Evolutionary conservation across 2,797 vertebrate genomes (phyloP).

Genomic region (Sebastes variabilis): DNA sequence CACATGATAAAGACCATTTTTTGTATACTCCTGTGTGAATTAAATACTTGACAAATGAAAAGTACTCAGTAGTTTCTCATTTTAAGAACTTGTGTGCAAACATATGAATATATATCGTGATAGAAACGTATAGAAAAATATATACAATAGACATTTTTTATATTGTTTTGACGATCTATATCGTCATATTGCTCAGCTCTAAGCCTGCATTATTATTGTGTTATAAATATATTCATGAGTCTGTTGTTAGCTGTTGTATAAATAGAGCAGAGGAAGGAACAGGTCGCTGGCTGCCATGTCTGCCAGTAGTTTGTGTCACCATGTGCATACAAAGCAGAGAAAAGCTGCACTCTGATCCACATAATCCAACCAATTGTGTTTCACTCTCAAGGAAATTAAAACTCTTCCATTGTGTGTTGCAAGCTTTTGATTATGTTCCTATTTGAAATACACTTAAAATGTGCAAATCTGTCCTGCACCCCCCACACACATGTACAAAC

Average conservation of each 20-base stretch:
- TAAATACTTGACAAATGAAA: no score
- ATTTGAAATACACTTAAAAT: slow-evolving; percentile 2
- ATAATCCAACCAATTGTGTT: slow-evolving; percentile 49
- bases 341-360: slow-evolving; percentile 42
- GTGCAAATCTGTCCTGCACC: background rate
- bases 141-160: no score
- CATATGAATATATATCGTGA: no score
- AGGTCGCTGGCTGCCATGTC: background rate
- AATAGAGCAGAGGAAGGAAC: slow-evolving; percentile 2
- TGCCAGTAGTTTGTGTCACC: slow-evolving; percentile 23
- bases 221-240: background rate
- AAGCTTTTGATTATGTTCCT: slow-evolving; percentile 41
- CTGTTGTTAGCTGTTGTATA: background rate
- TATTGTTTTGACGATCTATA: no score
- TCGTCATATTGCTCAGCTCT: no score
- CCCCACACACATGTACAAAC: background rate
- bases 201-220: no score
- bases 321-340: background rate
- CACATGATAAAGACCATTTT: no score
- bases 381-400: slow-evolving; percentile 27
- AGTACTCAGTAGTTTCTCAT: no score
- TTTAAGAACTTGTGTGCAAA: no score
- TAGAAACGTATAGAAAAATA: no score
- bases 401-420: slow-evolving; percentile 29
- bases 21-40: no score